phyloP scores from a whole-genome alignment of 2,797 vertebrate species.

The Scolopax rusticola region DNA sequence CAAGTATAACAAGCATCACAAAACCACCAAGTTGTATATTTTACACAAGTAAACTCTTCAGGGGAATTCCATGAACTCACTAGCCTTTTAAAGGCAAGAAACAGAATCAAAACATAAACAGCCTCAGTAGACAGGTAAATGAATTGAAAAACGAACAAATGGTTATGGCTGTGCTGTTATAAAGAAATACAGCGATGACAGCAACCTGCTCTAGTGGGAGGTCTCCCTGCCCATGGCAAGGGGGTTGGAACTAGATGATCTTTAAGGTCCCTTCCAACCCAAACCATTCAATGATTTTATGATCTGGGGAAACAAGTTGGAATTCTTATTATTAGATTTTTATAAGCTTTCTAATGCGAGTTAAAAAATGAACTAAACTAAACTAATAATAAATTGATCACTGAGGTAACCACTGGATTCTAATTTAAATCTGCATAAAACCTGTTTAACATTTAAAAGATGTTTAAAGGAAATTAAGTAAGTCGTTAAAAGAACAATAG shows the following conservation, averaged over 20 bases:
- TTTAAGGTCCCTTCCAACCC: too few relatives aligned
- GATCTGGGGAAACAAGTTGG: neutral
- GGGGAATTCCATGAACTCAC: conserved; percentile 8
- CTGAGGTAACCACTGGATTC: neutral
- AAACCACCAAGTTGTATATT: conserved; percentile 12
- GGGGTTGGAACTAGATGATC: too few relatives aligned
- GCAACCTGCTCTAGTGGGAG: too few relatives aligned
- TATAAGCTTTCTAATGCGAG: neutral
- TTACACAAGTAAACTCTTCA: neutral
- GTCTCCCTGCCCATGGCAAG: too few relatives aligned
- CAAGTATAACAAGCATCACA: neutral
- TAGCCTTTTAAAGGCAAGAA: conserved; percentile 11
- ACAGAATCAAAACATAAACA: neutral
- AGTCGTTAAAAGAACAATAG: neutral
- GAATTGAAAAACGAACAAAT: neutral
- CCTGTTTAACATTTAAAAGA: neutral
- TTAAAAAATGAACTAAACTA: neutral
- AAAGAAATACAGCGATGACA: neutral
- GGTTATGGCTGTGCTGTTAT: neutral
- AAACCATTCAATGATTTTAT: too few relatives aligned
- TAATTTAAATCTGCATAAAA: neutral
- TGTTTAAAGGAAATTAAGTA: neutral
- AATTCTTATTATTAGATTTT: neutral
- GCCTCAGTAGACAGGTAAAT: neutral
- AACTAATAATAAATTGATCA: neutral